A percentile compares a stretch with the other conserved stretches of the same genome.
Evolutionary conservation across 2,888 invertebrate species (phyloP).

Genomic region (Cerceris rybyensis): DNA sequence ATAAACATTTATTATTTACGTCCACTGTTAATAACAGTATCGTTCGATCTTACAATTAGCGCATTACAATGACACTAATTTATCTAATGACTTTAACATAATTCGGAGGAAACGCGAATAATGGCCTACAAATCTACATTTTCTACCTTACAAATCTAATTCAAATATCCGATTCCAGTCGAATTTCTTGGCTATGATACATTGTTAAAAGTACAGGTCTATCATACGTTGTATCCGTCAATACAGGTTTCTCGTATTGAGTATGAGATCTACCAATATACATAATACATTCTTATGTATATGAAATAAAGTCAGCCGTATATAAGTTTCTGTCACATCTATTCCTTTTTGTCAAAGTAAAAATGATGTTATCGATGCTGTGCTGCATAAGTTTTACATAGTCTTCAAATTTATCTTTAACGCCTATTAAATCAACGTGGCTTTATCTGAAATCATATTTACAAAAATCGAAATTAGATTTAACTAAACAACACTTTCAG

Average conservation of each 20-base stretch:
- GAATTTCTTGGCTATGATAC: constrained; percentile 45
- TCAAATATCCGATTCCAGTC: constrained; percentile 39
- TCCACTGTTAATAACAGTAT: constrained; percentile 40
- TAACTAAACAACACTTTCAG: background rate
- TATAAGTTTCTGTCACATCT: background rate
- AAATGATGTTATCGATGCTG: background rate
- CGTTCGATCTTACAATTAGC: constrained; percentile 40
- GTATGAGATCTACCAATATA: constrained; percentile 38
- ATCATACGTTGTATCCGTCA: background rate
- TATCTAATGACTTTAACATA: constrained; percentile 57
- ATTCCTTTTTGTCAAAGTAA: background rate
- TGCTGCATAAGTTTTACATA: constrained; percentile 29
- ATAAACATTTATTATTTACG: constrained; percentile 54
- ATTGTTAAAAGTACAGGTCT: constrained; percentile 13
- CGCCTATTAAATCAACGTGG: constrained; percentile 69
- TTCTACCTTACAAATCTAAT: constrained; percentile 57
- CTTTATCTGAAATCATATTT: constrained; percentile 71
- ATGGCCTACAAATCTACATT: constrained; percentile 58
- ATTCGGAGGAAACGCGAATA: constrained; percentile 52
- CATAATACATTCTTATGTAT: constrained; percentile 38
- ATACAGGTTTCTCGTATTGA: constrained; percentile 6
- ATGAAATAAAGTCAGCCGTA: constrained; percentile 39
- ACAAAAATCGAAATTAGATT: constrained; percentile 34
- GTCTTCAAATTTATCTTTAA: constrained; percentile 39
- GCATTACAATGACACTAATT: constrained; percentile 50